Conservation (phyloP, 53 echinoderm and acorn worm species). For the Zoroaster sp. region DNA sequence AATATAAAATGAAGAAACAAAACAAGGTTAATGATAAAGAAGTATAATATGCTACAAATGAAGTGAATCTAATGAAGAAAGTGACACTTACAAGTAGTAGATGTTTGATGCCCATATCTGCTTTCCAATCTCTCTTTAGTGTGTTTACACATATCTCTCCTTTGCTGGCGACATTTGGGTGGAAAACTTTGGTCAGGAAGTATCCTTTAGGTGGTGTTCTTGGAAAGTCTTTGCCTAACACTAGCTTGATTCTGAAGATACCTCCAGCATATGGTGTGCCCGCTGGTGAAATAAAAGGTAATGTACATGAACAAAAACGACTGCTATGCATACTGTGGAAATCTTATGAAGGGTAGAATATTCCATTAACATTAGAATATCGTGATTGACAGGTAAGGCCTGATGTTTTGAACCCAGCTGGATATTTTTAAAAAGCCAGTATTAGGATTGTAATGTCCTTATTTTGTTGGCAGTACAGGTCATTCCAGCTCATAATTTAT, state of each 20-base stretch:
- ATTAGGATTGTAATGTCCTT: too few relatives aligned
- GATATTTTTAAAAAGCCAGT: too few relatives aligned
- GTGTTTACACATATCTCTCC: slow-evolving; percentile 99
- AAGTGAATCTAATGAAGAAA: too few relatives aligned
- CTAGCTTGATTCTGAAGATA: slow-evolving; percentile 86
- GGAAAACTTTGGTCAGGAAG: slow-evolving; percentile 98
- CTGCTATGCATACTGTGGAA: too few relatives aligned
- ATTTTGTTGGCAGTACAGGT: too few relatives aligned
- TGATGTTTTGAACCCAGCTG: too few relatives aligned
- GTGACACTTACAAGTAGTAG: slow-evolving; percentile 77
- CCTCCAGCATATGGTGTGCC: slow-evolving; percentile 96
- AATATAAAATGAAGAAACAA: too few relatives aligned
- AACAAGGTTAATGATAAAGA: not conserved
- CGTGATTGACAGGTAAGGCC: too few relatives aligned
- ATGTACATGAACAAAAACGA: not conserved
- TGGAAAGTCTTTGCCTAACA: slow-evolving; percentile 94
- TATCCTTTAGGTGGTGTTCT: slow-evolving; percentile 92
- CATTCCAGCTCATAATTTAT: too few relatives aligned
- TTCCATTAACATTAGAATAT: too few relatives aligned
- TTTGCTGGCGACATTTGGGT: slow-evolving; percentile 96
- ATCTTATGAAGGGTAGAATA: not conserved
- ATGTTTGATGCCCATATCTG: slow-evolving; percentile 94
- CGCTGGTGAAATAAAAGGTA: slow-evolving; percentile 48
- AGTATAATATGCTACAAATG: too few relatives aligned
- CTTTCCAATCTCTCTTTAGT: slow-evolving; percentile 96